Percentiles rank a stretch among this genome's conserved stretches.
These are phyloP conservation scores for Mystacornis crossleyi DNA, from an alignment of 2,113 vertebrate species.

Conservation along the genomic window DNA sequence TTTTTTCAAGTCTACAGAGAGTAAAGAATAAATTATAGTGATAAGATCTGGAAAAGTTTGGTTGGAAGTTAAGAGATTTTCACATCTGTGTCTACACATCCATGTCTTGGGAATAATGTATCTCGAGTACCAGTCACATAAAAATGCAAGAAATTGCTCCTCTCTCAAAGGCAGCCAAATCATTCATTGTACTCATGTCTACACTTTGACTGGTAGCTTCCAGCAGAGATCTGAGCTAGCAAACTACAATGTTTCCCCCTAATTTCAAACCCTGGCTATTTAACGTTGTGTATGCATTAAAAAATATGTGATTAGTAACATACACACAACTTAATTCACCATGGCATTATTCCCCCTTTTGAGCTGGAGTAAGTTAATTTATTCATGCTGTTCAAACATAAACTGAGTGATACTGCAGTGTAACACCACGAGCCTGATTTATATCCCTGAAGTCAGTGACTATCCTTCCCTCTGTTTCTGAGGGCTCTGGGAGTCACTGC, in stretches of 20 bases:
- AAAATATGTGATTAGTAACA: neutral
- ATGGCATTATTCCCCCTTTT: neutral
- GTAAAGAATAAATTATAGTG: constrained; percentile 83
- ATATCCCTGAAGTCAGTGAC: neutral
- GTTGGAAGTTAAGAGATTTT: constrained; percentile 82
- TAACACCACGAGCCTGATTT: neutral
- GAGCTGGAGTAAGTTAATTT: neutral
- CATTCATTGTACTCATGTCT: constrained; percentile 45
- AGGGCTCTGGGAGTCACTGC: neutral
- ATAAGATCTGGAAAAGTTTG: constrained; percentile 86
- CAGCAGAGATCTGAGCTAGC: neutral
- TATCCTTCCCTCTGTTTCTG: neutral
- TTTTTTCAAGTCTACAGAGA: constrained; percentile 76
- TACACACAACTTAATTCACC: neutral
- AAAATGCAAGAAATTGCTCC: constrained; percentile 71
- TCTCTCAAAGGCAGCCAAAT: constrained; percentile 60
- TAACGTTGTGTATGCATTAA: neutral
- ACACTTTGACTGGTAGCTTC: constrained; percentile 38
- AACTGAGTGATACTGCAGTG: neutral
- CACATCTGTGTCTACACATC: constrained; percentile 90
- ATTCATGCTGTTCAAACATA: neutral
- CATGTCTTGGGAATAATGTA: constrained; percentile 79
- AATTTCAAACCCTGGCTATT: neutral
- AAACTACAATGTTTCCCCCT: neutral
- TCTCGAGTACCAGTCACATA: constrained; percentile 75